These are phyloP conservation scores for Melospiza melodia DNA, from an alignment of 2,113 vertebrate genomes.

Conservation along the genomic window DNA sequence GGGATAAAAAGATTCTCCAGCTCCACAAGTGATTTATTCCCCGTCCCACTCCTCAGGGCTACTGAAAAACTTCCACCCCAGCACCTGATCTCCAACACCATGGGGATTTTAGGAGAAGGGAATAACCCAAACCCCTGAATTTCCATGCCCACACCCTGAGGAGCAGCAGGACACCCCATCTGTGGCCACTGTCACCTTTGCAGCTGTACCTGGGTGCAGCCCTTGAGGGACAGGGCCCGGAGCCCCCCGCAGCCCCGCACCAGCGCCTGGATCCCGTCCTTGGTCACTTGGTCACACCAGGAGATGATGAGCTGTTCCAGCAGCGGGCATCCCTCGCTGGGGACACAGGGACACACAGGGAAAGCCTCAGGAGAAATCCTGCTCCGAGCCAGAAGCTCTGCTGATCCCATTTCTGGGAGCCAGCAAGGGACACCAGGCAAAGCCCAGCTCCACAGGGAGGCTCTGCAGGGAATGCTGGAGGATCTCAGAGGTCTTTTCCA, in stretches of 20 bases:
- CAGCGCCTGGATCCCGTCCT: slow-evolving; percentile 96
- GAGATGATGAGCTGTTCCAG: slow-evolving; percentile 98
- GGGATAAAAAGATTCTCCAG: background rate
- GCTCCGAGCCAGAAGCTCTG: background rate
- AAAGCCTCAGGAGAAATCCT: background rate
- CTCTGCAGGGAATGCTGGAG: background rate
- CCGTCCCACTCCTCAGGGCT: background rate
- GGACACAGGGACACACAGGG: slow-evolving; percentile 6
- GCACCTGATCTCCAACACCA: background rate
- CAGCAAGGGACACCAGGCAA: background rate
- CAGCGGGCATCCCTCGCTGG: slow-evolving; percentile 92
- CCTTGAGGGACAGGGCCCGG: slow-evolving; percentile 92
- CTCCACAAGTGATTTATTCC: background rate
- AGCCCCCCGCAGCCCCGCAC: slow-evolving; percentile 92
- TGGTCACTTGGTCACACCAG: slow-evolving; percentile 98
- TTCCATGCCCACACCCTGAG: rapidly evolving
- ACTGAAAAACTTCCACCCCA: background rate
- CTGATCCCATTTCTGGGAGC: background rate
- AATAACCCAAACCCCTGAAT: rapidly evolving
- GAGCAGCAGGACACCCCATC: background rate
- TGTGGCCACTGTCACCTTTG: rapidly evolving
- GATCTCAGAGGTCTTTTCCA: background rate
- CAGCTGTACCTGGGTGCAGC: slow-evolving; percentile 91
- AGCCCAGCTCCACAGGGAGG: background rate
- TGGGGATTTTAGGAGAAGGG: background rate